Base-by-base conservation (phyloP, 2,113 vertebrate species). In the Malurus elegans region DNA sequence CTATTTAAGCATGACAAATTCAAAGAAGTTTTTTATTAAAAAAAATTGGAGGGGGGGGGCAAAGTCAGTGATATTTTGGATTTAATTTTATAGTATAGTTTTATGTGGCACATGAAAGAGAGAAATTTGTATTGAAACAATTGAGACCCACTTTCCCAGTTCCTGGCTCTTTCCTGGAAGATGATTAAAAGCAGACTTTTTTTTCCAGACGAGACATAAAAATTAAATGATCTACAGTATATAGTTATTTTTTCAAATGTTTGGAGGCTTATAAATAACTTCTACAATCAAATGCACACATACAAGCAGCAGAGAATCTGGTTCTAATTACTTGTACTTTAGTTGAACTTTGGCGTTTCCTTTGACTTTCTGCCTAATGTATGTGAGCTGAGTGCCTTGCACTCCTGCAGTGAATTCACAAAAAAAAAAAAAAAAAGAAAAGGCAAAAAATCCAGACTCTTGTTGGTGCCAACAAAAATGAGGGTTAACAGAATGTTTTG, bases 321-420 rank as follows among this genome's bases (percentile, higher is more conserved):
- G 96, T 99, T 98, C 98, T 98, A 98, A 98, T 99, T 99, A 98
- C 97, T 97, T 99, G 99, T 97, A 99, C 98, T 99, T 97, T 98
- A 97, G 97, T 98, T 99, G 98, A 99, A 99, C 98, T 98, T 98
- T 98, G 98, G 97, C 97, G 98, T 98, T 98, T 99, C 98, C 98
- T 99, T 98, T 98, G 98, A 98, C 98, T 98, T 96, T 98, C 96
- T 97, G 96, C 98, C 97, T 97, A 98, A 98, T 97, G 98, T 97
- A 98, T 98, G 98, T 97, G 97, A 98, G 98, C 98, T 97, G 97
- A 97, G 97, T 94, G 96, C 96, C 95, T 97, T 97, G 95, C 97
- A 90, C 95, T 98, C 98, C 98, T 98, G 97, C 98, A 97, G 98
- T 94, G 98, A 98, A 97, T 97, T 96, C 95, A 93, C 85, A 92